phyloP scores from a whole-genome alignment of 2,888 invertebrate genomes.

The Saturnia japonica region DNA sequence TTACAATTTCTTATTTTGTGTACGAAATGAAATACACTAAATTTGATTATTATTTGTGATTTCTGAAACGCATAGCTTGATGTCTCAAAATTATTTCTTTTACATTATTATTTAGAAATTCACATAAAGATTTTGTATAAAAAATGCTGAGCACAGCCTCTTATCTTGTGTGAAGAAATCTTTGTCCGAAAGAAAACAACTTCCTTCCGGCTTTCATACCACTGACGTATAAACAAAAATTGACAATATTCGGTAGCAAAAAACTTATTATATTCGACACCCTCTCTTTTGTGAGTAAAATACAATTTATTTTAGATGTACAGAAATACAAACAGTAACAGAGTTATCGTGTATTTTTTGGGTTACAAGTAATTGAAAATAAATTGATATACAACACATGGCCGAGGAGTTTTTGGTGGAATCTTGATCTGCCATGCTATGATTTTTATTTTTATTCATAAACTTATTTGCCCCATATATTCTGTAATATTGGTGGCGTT shows the following conservation, averaged over 20 bases:
- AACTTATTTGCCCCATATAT: no score
- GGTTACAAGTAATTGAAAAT: not conserved
- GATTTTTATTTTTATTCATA: no score
- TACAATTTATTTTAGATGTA: not conserved
- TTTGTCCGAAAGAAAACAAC: conserved; percentile 1
- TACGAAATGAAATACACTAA: no score
- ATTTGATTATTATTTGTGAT: no score
- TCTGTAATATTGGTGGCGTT: no score
- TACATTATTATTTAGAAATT: not conserved
- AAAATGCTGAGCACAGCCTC: not conserved
- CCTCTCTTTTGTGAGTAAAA: not conserved
- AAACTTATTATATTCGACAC: not conserved
- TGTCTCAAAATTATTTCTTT: not conserved
- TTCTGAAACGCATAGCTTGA: no score
- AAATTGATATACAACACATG: no score
- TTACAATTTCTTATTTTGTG: no score
- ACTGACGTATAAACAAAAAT: not conserved
- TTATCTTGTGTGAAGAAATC: not conserved
- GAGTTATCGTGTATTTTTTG: not conserved
- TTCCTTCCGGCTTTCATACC: not conserved
- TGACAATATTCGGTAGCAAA: not conserved
- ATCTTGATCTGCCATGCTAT: no score
- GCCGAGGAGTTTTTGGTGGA: no score
- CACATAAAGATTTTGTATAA: not conserved
- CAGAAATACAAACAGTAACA: not conserved